phyloP scores from a whole-genome alignment of 2,113 vertebrate species.

The Coryphaenoides rupestris region DNA sequence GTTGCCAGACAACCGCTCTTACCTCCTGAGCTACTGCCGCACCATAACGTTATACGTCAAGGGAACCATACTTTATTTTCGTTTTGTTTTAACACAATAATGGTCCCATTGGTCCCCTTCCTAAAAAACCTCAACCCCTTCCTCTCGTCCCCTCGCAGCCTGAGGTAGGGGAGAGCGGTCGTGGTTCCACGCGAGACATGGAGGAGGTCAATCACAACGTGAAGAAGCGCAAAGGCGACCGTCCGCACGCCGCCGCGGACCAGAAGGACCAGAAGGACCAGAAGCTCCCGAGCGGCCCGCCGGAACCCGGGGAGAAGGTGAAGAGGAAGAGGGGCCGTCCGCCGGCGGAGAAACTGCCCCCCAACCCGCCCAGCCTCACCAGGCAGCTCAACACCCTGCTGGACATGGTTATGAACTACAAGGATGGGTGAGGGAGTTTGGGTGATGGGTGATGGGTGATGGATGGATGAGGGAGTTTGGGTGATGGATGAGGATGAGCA shows the following conservation, averaged over 20 bases:
- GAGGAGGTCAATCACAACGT: constrained; percentile 90
- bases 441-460: background rate
- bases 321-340: constrained; percentile 95
- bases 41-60: background rate
- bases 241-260: constrained; percentile 82
- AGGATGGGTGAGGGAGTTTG: constrained; percentile 81
- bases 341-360: constrained; percentile 93
- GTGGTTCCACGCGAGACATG: constrained; percentile 92
- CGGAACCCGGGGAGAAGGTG: constrained; percentile 82
- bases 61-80: background rate
- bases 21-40: no score
- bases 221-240: constrained; percentile 91
- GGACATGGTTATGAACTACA: constrained; percentile 98
- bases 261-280: constrained; percentile 88
- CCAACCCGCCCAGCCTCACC: constrained; percentile 94
- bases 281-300: constrained; percentile 66
- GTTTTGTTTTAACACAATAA: background rate
- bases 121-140: background rate
- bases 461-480: constrained; percentile 71
- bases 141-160: constrained; percentile 42
- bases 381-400: constrained; percentile 95
- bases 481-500: background rate
- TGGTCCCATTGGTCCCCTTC: no score
- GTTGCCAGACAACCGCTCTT: no score
- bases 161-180: constrained; percentile 83